Base-by-base conservation (phyloP, 2,888 invertebrate species). In the Bombylius major region DNA sequence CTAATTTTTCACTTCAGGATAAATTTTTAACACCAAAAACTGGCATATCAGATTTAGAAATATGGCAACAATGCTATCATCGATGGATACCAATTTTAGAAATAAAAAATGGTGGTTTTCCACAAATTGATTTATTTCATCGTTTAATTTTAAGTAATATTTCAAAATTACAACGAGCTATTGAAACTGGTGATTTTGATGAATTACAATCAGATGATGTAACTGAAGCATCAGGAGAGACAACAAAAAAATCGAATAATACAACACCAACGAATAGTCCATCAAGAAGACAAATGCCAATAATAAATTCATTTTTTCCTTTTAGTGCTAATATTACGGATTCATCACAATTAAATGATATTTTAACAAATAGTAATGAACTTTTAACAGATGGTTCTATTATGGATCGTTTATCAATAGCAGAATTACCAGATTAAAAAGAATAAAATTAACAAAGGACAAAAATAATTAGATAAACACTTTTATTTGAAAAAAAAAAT, bases 61-160 rank as follows among this genome's bases (percentile, higher is more conserved):
- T 94, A 48, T 95, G 94, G 94, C 77, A 83, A 57, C 90, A 89
- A 71, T 93, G 92, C 75, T 95, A 91, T 75, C 87, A 89, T 69
- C 83, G 95, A 36, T 94, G 92, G 90, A 79, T 92, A 67, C 83
- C 86, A 31, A 84, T 88, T 31, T 78, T 92, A 7, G 90, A 93
- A 61, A 74, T 75, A 4, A 70, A 70, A 51, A 67, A 69, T n/a
- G 75, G 75, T 6, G 75, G 75, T 5, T 69, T 68, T 59, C 70
- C 73, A 4, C 75, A 75, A 65, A 68, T 75, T 36, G 75, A 75
- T 61, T 63, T 75, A 51, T 70, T 69, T 54, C 71, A 75, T 63
- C 70, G 75, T 42, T 58, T 73, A 53, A 61, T 75, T 36, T 61
- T 73, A 32, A 71, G 69, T 56, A 73, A 73, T 57, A 73, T 74